phyloP scores from a whole-genome alignment of 1,140 invertebrate genomes.

The Drosophila triauraria region DNA sequence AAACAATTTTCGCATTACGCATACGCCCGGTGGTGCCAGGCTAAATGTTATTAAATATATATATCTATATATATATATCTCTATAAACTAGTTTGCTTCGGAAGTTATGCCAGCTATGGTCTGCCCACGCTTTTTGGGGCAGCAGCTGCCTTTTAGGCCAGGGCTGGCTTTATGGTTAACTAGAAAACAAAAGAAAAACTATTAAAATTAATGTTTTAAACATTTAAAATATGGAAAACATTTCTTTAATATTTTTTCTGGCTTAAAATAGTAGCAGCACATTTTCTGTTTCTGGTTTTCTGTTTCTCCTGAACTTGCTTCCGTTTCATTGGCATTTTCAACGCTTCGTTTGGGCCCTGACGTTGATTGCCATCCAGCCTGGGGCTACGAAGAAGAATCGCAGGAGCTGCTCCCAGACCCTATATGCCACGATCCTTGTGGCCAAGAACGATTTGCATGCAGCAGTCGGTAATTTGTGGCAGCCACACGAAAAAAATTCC shows the following conservation, averaged over 20 bases:
- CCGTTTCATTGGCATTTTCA: conserved; percentile 81
- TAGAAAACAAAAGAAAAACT: neutral
- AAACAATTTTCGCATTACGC: conserved; percentile 37
- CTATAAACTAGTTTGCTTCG: conserved; percentile 3
- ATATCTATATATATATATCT: neutral
- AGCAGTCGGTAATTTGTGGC: conserved; percentile 57
- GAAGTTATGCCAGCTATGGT: conserved; percentile 14
- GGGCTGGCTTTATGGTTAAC: conserved; percentile 1
- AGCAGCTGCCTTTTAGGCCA: conserved; percentile 17
- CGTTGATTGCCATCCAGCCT: conserved; percentile 56
- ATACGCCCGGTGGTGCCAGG: conserved; percentile 34
- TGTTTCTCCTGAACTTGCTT: conserved; percentile 40
- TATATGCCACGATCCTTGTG: neutral
- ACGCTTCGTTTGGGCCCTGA: conserved; percentile 71
- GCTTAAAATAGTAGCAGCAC: neutral
- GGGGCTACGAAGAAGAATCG: conserved; percentile 8
- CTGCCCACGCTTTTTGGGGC: conserved; percentile 13
- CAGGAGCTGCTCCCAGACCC: conserved; percentile 13
- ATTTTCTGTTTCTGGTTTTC: neutral
- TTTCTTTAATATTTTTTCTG: neutral
- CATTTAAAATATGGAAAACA: neutral
- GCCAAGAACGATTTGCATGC: conserved; percentile 58
- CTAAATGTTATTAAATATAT: conserved; percentile 61
- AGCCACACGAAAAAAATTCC: conserved; percentile 75
- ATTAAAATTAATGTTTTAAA: no score